Conservation (phyloP, 1,140 invertebrate species). For the Heliothis subflexa region DNA sequence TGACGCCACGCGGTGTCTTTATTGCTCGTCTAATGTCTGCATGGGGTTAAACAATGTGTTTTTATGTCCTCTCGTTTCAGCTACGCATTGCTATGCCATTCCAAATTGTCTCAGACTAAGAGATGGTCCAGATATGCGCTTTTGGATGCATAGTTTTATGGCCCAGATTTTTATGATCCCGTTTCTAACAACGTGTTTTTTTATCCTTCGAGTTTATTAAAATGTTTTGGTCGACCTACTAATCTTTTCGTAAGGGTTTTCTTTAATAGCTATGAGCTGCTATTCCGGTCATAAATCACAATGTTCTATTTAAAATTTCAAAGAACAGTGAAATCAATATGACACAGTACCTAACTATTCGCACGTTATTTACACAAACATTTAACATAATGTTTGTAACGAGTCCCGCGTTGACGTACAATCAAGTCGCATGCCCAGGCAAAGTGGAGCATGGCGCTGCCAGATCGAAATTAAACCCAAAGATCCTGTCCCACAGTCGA, state of each 20-base stretch:
- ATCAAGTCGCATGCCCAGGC: conserved; percentile 52
- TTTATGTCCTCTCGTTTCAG: conserved; percentile 36
- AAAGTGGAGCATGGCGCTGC: conserved; percentile 51
- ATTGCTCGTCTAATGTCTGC: conserved; percentile 39
- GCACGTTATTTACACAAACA: conserved; percentile 53
- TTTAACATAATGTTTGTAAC: conserved; percentile 51
- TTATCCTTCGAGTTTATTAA: too few species aligned
- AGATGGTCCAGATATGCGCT: conserved; percentile 12
- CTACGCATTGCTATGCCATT: conserved; percentile 18
- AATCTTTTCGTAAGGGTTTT: neutral
- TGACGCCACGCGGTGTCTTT: conserved; percentile 56
- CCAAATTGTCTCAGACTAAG: neutral
- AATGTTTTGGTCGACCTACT: too few species aligned
- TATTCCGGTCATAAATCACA: neutral
- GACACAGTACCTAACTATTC: conserved; percentile 39
- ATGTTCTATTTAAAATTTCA: conserved; percentile 4
- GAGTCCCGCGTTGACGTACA: conserved; percentile 53
- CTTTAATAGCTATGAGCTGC: neutral
- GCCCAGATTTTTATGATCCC: neutral
- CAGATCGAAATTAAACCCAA: conserved; percentile 23
- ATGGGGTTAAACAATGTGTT: conserved; percentile 46
- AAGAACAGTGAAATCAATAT: conserved; percentile 24
- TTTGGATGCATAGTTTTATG: conserved; percentile 20
- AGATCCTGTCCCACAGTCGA: conserved; percentile 18
- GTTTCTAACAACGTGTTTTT: too few species aligned